Percentiles rank a stretch among this genome's conserved stretches.
These are phyloP conservation scores for Bos taurus DNA, from an alignment of 2,113 vertebrate genomes.

Conservation along the genomic window ARS-UCD2.0 NC_037328.1:152727501-152728000, in stretches of 20 bases:
- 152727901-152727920: background rate
- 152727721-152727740: conserved; percentile 98
- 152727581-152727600: background rate
- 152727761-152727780: conserved; percentile 47
- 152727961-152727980: background rate
- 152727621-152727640: conserved; percentile 87
- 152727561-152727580: background rate
- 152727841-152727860: background rate
- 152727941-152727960: background rate
- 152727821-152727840: background rate
- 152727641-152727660: conserved; percentile 85
- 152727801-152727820: background rate
- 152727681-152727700: conserved; percentile 97
- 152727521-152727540: background rate
- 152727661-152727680: conserved; percentile 98
- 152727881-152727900: background rate
- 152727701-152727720: conserved; percentile 97
- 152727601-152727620: conserved; percentile 23
- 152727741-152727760: conserved; percentile 65
- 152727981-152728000: background rate
- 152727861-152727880: background rate
- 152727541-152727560: background rate
- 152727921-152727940: background rate
- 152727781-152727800: conserved; percentile 25
- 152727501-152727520: background rate